Percentiles rank a stretch among this genome's conserved stretches.
Evolutionary conservation across 2,888 invertebrate genomes (phyloP).

Genomic region (Plutella xylostella): DNA sequence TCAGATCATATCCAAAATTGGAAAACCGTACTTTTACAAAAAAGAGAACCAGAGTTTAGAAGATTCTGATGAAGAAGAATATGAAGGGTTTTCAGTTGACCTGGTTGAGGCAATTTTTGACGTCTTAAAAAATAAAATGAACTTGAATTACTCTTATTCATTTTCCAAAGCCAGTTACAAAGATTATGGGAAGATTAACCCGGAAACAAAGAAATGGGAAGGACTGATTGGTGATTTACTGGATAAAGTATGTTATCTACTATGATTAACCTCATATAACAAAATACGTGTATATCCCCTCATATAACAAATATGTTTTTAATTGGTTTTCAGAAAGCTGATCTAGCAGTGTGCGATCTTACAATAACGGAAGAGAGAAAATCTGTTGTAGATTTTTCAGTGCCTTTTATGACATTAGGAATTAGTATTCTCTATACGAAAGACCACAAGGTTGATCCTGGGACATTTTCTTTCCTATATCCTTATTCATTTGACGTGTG

Average conservation of each 20-base stretch:
- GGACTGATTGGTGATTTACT: conserved; percentile 50
- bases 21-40: conserved; percentile 80
- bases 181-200: conserved; percentile 33
- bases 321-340: conserved; percentile 75
- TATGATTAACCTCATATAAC: neutral
- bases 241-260: conserved; percentile 40
- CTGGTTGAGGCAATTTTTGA: conserved; percentile 77
- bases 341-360: conserved; percentile 89
- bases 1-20: conserved; percentile 73
- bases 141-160: conserved; percentile 44
- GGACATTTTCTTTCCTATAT: conserved; percentile 87
- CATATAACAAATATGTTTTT: neutral
- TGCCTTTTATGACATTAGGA: conserved; percentile 96
- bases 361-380: conserved; percentile 94
- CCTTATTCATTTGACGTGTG: conserved; percentile 88
- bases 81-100: conserved; percentile 83
- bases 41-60: conserved; percentile 36
- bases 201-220: conserved; percentile 44
- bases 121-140: conserved; percentile 50
- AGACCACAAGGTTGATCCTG: conserved; percentile 79
- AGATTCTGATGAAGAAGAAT: conserved; percentile 72
- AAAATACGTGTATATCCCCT: too few relatives aligned
- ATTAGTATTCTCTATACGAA: conserved; percentile 90
- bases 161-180: conserved; percentile 31
- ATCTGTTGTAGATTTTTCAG: conserved; percentile 91